These are phyloP conservation scores for Cacatua alba DNA, from an alignment of 2,113 vertebrate genomes.

Conservation along the genomic window DNA sequence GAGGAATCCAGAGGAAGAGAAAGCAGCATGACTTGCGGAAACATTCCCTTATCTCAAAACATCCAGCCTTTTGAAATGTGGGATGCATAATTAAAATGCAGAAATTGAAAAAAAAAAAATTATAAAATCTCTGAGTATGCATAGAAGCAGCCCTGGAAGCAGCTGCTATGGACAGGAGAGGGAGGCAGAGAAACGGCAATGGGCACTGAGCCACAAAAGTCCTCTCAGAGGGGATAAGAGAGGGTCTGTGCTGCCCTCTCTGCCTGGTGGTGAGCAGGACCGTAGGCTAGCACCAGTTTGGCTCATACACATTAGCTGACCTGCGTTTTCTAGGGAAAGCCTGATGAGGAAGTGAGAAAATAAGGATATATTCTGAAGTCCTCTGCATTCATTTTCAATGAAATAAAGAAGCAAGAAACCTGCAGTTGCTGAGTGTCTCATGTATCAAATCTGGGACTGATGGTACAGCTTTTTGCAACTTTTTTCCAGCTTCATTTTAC, in stretches of 20 bases:
- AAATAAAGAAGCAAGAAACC: neutral
- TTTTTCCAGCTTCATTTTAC: neutral
- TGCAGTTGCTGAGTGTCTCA: neutral
- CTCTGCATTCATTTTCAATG: neutral
- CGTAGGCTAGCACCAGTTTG: neutral
- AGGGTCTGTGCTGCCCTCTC: neutral
- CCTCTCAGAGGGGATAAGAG: neutral
- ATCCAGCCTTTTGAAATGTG: slow-evolving; percentile 3
- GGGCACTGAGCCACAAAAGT: neutral
- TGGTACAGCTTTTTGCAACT: neutral
- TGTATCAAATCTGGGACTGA: neutral
- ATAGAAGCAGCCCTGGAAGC: neutral
- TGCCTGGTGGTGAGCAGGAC: neutral
- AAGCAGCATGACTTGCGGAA: slow-evolving; percentile 5
- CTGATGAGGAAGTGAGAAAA: neutral
- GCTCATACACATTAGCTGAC: neutral
- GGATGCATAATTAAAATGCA: neutral
- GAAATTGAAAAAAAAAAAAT: neutral
- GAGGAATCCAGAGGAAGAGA: slow-evolving; percentile 12
- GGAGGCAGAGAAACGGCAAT: neutral
- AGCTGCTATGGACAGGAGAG: neutral
- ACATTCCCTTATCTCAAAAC: slow-evolving; percentile 12
- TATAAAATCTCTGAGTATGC: neutral
- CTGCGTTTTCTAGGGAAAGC: neutral
- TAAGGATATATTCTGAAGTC: neutral